Conservation (phyloP, 1,140 invertebrate species). For the Anastatus disparis region DNA sequence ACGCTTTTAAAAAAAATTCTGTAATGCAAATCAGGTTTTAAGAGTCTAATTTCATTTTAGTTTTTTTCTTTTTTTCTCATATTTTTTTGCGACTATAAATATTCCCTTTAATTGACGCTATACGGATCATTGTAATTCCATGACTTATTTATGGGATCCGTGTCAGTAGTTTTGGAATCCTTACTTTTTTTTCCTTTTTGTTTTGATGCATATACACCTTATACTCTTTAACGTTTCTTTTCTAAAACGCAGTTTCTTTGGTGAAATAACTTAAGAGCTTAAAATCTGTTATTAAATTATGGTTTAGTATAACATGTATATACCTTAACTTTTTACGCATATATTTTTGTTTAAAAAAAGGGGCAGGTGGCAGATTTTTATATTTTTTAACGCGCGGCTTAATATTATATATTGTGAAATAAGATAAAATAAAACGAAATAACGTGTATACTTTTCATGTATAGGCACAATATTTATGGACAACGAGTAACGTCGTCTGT, state of each 20-base stretch:
- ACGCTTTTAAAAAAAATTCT: conserved; percentile 52
- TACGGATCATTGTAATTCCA: conserved; percentile 64
- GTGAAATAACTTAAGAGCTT: conserved; percentile 53
- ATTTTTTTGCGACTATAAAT: conserved; percentile 63
- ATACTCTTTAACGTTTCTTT: conserved; percentile 25
- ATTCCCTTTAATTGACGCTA: conserved; percentile 64
- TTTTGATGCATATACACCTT: too few species aligned
- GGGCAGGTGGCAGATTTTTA: conserved; percentile 44
- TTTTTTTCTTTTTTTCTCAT: too few species aligned
- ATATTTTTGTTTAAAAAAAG: conserved; percentile 50
- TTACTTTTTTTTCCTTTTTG: too few species aligned
- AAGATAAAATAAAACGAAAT: too few species aligned
- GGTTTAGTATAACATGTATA: conserved; percentile 47
- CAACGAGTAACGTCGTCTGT: not conserved
- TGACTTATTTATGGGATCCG: conserved; percentile 56
- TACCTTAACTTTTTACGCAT: too few species aligned
- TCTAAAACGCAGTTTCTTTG: too few species aligned
- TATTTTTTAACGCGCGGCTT: too few species aligned
- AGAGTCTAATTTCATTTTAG: too few species aligned
- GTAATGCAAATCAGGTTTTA: conserved; percentile 54
- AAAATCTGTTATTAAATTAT: conserved; percentile 61
- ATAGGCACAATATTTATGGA: conserved; percentile 10
- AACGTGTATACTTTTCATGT: not conserved
- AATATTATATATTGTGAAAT: not conserved
- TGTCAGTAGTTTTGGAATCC: conserved; percentile 45